phyloP scores from a whole-genome alignment of 2,797 vertebrate species.

The Myoxocephalus aenaeus region DNA sequence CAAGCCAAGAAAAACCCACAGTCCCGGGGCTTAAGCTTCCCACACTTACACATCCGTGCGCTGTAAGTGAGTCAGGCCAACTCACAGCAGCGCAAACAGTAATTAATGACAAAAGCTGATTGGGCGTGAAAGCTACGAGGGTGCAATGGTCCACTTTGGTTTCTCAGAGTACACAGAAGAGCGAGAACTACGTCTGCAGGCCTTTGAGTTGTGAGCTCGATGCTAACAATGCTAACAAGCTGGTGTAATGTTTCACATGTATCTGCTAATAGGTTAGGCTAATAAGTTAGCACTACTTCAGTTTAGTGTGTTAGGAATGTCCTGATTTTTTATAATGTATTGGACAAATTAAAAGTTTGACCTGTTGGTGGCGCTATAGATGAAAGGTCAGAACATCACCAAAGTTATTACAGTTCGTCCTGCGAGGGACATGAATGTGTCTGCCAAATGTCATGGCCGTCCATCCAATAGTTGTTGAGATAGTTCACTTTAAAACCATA shows the following conservation, averaged over 20 bases:
- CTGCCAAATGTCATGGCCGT: neutral
- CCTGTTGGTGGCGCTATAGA: neutral
- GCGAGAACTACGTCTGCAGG: neutral
- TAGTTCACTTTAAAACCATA: too few relatives aligned
- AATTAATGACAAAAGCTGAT: constrained; percentile 35
- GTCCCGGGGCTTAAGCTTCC: constrained; percentile 17
- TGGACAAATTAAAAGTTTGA: neutral
- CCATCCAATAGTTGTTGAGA: neutral
- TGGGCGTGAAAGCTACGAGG: neutral
- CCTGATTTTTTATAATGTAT: neutral
- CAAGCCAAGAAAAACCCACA: constrained; percentile 43
- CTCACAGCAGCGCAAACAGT: constrained; percentile 65
- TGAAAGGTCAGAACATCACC: neutral
- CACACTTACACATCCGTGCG: constrained; percentile 44
- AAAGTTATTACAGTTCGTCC: neutral
- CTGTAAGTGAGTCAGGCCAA: constrained; percentile 54
- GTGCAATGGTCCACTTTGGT: constrained; percentile 26
- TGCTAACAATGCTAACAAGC: constrained; percentile 4
- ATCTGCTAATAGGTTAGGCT: too few relatives aligned
- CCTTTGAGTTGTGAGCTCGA: neutral
- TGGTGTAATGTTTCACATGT: neutral
- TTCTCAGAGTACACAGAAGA: constrained; percentile 25
- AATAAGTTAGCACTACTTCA: neutral
- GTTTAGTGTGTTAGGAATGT: neutral
- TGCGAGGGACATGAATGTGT: neutral